phyloP scores from a whole-genome alignment of 2,113 vertebrate species.

The Seriola rivoliana region DNA sequence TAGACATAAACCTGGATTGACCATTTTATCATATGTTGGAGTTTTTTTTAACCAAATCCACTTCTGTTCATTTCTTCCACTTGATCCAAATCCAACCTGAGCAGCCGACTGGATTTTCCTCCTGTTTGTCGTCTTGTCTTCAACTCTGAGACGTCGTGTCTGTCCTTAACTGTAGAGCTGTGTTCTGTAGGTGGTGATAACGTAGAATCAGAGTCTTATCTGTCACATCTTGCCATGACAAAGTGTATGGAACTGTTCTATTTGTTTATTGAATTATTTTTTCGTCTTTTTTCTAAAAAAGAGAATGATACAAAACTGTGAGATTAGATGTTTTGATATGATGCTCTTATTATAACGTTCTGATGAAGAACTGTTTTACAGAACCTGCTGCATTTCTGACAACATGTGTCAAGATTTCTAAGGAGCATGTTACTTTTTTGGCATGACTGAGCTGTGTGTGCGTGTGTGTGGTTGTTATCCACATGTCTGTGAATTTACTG shows the following conservation, averaged over 20 bases:
- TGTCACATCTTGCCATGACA: constrained; percentile 72
- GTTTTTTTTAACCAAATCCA: constrained; percentile 5
- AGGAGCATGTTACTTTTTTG: constrained; percentile 55
- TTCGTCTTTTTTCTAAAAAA: constrained; percentile 50
- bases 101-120: constrained; percentile 15
- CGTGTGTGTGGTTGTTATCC: constrained; percentile 46
- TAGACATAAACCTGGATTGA: constrained; percentile 35
- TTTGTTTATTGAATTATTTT: constrained; percentile 45
- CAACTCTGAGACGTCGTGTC: constrained; percentile 34
- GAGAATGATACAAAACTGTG: constrained; percentile 44
- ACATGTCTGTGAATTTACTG: constrained; percentile 52
- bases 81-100: constrained; percentile 28
- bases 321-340: constrained; percentile 70
- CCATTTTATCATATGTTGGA: constrained; percentile 44
- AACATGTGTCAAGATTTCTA: constrained; percentile 70
- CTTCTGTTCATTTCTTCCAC: constrained; percentile 17
- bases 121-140: constrained; percentile 34
- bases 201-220: constrained; percentile 47
- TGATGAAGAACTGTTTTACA: constrained; percentile 62
- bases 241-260: constrained; percentile 55
- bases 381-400: constrained; percentile 68
- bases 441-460: constrained; percentile 40
- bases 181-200: constrained; percentile 56
- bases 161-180: constrained; percentile 45
- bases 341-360: constrained; percentile 68